Base-by-base conservation (phyloP, 2,797 vertebrate genomes). In the Girardinus metallicus region DNA sequence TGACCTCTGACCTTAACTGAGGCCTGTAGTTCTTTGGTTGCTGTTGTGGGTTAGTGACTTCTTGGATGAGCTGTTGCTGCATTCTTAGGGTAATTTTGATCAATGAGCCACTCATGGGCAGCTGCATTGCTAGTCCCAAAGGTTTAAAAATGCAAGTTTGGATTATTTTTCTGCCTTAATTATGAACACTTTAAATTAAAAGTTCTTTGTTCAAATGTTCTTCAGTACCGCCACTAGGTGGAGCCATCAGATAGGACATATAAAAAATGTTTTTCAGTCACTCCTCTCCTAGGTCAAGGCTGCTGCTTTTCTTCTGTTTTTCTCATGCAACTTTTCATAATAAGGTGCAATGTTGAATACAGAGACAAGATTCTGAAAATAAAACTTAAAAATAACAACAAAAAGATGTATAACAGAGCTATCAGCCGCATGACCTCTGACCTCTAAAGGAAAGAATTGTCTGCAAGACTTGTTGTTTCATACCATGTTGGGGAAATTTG, bases 181-280 rank as follows among this genome's bases (percentile, higher is more conserved):
- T 16, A 47, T 47, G 4, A 18, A 47, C 5, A 47, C 15, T 47
- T 47, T 47, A 5, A 47, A 47, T 16, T 47, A 47, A 47, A 47
- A 47, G 18, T 51, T 23, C 21, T 26, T 64, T 8, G 1, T 3
- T 36, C 71, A 49, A 39, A 74, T 23, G 5, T 39, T 74, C 23
- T 39, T 39, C 9, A 12, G 4, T n/a, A 2, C 0, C 0, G 12
- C 75, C 89, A 73, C 16, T 43, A 87, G 87, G 41, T 88, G 86
- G 84, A 11, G 77, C 73, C 75, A 88, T 46, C 16, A 85, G 80
- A 91, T 2, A 74, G 79, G 23, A 6, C 43, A 80, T 80, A 15
- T 31, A 36, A 34, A 43, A 16, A 1, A 0, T 34, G 7, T 43
- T 1, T 5, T 2, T 39, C 9, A 5, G 41, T 31, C 11, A 10